Evolutionary conservation across 2,113 vertebrate species (phyloP), one percentile per base, ranked within the genome.

Genomic region (Bothrops jararaca): DNA sequence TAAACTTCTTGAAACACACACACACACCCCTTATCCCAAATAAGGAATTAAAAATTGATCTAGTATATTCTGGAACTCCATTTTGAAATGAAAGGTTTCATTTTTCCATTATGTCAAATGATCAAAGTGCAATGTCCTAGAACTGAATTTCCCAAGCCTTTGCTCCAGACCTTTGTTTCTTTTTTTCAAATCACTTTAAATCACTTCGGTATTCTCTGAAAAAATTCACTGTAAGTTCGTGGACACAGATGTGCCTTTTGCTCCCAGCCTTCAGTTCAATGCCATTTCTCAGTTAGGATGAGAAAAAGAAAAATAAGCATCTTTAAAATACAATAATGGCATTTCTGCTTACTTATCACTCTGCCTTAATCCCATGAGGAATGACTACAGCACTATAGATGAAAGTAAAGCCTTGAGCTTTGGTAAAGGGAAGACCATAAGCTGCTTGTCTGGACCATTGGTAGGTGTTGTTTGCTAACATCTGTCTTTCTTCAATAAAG

Each of bases 311-410:
- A 94, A 93, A n/a, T 60, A 89, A 90, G 39, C 24, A n/a, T 34
- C 93, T 91, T 54, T 89, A 86, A 58, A 93, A 29, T 89, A 87
- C 58, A 93, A 24, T 13, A 69, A 93, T 45, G 24, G 53, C 45
- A 48, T 92, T 96, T 89, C 60, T 93, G 56, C 53, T 89, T 89
- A 93, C 53, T 89, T 89, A 93, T 93, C 90, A 90, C 88, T 92
- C 26, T 94, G 92, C 88, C 90, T 94, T 92, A 89, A 95, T 91
- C 91, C 74, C 52, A 12, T 42, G 48, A 48, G 92, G 2, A 0
- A 90, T 45, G 52, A 26, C 92, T 92, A 80, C 52, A 3, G 50
- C 85, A 26, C 39, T 87, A 64, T 53, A 91, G 56, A 92, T n/a
- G 13, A 93, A 93, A 91, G 69, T 93, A 92, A 85, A 94, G 60